A percentile compares a stretch with the other conserved stretches of the same genome.
Conservation (phyloP, 1,140 invertebrate genomes). For the Phymorhynchus buccinoides region DNA sequence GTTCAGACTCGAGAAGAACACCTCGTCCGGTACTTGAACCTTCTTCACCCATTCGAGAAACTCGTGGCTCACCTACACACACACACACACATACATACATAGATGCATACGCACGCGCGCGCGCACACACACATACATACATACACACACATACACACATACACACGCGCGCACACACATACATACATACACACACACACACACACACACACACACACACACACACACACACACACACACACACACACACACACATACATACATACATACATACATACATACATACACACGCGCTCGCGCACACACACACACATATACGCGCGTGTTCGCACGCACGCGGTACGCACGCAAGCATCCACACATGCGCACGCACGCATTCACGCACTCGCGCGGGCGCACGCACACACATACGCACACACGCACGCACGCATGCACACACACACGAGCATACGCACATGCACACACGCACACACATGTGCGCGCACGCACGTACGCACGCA, state of each 20-base stretch:
- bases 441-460: no score
- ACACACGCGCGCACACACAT: no score
- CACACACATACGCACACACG: not conserved
- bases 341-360: not conserved
- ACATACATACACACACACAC: not conserved
- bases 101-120: no score
- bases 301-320: not conserved
- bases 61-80: conserved; percentile 36
- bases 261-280: not conserved
- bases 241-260: not conserved
- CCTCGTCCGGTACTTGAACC: conserved; percentile 60
- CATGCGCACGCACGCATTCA: not conserved
- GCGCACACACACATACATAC: no score
- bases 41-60: conserved; percentile 59
- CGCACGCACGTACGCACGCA: no score
- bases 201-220: not conserved
- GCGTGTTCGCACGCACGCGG: not conserved
- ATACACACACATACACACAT: not conserved
- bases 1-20: conserved; percentile 56
- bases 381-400: no score
- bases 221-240: not conserved
- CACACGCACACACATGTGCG: no score
- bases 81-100: not conserved
- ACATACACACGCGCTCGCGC: not conserved
- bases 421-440: not conserved